A percentile compares a stretch with the other conserved stretches of the same genome.
Evolutionary conservation across 2,888 invertebrate species (phyloP).

Genomic region (Ypsolopha sequella): DNA sequence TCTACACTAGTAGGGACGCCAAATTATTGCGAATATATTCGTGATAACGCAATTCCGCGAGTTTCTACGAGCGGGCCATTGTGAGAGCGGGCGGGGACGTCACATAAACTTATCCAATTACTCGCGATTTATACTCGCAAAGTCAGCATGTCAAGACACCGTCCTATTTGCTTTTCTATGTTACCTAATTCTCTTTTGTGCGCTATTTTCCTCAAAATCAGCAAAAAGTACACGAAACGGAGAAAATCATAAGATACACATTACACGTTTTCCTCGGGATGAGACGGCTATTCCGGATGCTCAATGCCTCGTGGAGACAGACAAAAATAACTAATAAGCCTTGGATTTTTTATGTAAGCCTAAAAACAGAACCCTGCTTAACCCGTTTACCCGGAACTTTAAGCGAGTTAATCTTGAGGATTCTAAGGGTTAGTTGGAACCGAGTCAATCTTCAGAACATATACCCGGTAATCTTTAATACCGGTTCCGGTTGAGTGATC

Average conservation of each 20-base stretch:
- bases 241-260: neutral
- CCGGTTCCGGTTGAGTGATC: neutral
- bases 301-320: too few relatives aligned
- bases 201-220: neutral
- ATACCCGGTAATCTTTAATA: neutral
- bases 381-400: neutral
- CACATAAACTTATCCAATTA: constrained; percentile 45
- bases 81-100: constrained; percentile 19
- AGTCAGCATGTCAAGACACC: constrained; percentile 3
- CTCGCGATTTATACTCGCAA: constrained; percentile 27
- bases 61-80: constrained; percentile 22
- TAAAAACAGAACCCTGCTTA: neutral
- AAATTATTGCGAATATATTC: constrained; percentile 48
- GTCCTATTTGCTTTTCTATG: neutral
- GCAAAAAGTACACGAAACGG: neutral
- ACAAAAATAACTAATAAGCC: too few relatives aligned
- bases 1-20: constrained; percentile 14
- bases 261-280: neutral
- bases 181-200: neutral
- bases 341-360: neutral
- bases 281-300: too few relatives aligned
- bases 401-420: neutral
- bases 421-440: neutral
- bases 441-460: neutral
- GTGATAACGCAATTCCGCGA: constrained; percentile 30